Evolutionary conservation across 2,888 invertebrate genomes (phyloP), one percentile per base, ranked within the genome.

Genomic region (Dexiosoma caninum): DNA sequence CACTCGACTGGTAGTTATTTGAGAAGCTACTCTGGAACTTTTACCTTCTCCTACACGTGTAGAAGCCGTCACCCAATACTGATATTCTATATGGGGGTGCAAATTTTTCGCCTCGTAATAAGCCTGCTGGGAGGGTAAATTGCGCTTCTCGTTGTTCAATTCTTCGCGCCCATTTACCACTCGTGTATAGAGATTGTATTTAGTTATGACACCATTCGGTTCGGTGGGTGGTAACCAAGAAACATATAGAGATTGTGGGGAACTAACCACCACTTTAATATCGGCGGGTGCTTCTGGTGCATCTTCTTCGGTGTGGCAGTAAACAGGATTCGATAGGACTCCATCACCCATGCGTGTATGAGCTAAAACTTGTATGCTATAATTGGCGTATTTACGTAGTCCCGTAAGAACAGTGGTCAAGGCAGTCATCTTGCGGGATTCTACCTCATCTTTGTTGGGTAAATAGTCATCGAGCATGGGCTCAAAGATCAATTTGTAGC

Each of bases 261-360:
- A 94, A 84, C 94, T 94, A 12, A 95, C 93, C 55, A 95, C 93
- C 3, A 95, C 95, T 90, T 96, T 96, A 82, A 96, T 94, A 85
- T 95, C 95, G 4, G 93, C 93, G 1, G 96, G 96, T 46, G 94
- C 92, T 75, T 94, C 95, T 9, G 96, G 96, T 55, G 94, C 96
- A 90, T 96, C 95, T 91, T 95, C 95, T 85, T 94, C 94, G 2
- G 95, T 96, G 85, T 93, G 93, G 85, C 95, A 95, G 87, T 92
- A 94, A 37, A 93, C 91, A 0, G 94, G 92, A 79, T 92, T 90
- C 37, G 95, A 94, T 74, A 93, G 89, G 5, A 93, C 92, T 2
- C 95, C 95, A 86, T 95, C 95, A 0, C 96, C 96, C 85, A 95
- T 93, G 86, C 95, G 92, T 0, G 95, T 96, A 88, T 92, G 95